These are phyloP conservation scores for Eunapius fragilis DNA, from an alignment of 37 sponge, comb jelly and placozoan genomes.

Conservation along the genomic window DNA sequence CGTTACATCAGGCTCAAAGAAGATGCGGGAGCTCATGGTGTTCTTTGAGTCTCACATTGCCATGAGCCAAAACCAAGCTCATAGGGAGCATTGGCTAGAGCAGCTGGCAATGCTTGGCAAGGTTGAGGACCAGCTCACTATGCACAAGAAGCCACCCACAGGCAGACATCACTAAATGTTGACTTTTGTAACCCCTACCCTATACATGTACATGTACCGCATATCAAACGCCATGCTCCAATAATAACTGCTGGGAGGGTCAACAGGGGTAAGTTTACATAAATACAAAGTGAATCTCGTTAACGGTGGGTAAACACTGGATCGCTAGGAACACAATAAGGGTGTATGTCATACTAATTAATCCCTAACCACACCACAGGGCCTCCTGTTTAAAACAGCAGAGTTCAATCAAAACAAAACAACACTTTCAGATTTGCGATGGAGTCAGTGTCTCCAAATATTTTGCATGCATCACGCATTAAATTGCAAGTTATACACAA, in stretches of 20 bases:
- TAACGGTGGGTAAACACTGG: background rate
- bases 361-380: too few relatives aligned
- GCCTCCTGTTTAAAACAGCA: too few relatives aligned
- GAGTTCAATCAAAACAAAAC: too few relatives aligned
- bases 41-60: background rate
- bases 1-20: background rate
- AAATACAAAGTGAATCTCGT: background rate
- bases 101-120: background rate
- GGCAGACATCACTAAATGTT: background rate
- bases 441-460: too few relatives aligned
- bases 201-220: background rate
- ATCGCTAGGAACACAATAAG: background rate
- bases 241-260: background rate
- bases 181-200: background rate
- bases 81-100: background rate
- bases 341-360: background rate
- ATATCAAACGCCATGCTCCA: background rate
- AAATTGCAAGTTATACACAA: too few relatives aligned
- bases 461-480: too few relatives aligned
- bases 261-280: background rate
- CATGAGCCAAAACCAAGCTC: background rate
- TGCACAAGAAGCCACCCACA: background rate
- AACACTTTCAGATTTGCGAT: too few relatives aligned
- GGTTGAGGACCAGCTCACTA: background rate
- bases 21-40: background rate